phyloP scores from a whole-genome alignment of 2,888 invertebrate genomes.

The Caenorhabditis angaria region DNA sequence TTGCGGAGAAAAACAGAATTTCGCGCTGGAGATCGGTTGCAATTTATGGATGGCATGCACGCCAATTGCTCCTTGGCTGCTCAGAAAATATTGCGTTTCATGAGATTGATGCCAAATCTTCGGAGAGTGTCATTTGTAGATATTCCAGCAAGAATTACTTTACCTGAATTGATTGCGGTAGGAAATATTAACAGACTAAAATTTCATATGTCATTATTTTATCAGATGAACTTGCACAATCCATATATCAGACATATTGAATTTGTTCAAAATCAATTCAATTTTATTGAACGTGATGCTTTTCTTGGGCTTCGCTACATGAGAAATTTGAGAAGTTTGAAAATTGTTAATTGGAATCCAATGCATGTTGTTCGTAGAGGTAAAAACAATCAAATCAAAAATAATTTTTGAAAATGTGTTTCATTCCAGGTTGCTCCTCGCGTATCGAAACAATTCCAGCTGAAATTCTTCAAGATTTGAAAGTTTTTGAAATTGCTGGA shows the following conservation, averaged over 20 bases:
- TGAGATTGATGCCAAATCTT: constrained; percentile 20
- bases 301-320: constrained; percentile 25
- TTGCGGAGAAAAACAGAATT: not conserved
- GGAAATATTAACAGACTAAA: not conserved
- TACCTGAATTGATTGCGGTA: constrained; percentile 22
- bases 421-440: constrained; percentile 23
- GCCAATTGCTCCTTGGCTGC: not conserved
- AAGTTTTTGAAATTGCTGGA: constrained; percentile 24
- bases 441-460: constrained; percentile 25
- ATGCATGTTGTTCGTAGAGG: constrained; percentile 17
- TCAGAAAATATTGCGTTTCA: constrained; percentile 11
- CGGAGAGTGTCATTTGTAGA: constrained; percentile 20
- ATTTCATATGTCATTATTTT: not conserved
- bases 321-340: constrained; percentile 16
- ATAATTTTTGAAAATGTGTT: not conserved
- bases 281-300: constrained; percentile 19
- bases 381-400: not conserved
- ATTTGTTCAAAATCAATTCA: constrained; percentile 7
- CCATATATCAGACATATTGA: constrained; percentile 1
- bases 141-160: constrained; percentile 13
- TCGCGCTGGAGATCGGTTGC: not conserved
- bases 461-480: constrained; percentile 18
- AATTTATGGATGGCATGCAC: not conserved
- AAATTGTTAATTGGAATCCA: constrained; percentile 32
- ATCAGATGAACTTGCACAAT: not conserved